Base-by-base conservation (phyloP, 2,113 vertebrate species). In the Casuarius casuarius region DNA sequence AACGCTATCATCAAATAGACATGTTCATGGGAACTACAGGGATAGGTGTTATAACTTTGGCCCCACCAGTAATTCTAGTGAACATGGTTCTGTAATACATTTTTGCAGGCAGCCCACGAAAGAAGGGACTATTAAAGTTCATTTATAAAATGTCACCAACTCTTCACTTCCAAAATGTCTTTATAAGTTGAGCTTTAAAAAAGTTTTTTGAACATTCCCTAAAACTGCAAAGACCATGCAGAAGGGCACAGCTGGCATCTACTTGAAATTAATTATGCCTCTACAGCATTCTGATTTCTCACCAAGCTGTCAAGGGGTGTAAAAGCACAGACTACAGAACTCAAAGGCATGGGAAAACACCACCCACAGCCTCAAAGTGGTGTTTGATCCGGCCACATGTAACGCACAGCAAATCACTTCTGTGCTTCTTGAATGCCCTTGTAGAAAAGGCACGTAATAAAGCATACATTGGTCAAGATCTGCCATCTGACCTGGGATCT, bases 1-100 rank as follows among this genome's bases (percentile, higher is more conserved):
- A 71, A 19, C 52, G 17, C 11, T 38, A 28, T 77, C 49, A 76
- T 56, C 46, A 56, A 40, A 4, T 15, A 18, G 13, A 6, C 14
- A 1, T 31, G 54, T 65, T 16, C 31, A 12, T 5, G 4, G 49
- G 3, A 70, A 92, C 38, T 3, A 10, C 25, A 70, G 7, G 23
- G 20, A 20, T 29, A 89, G 17, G n/a, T 11, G 6, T 42, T 10
- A 5, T 2, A 63, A 63, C 9, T 68, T 40, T 2, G 18, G 33
- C 52, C 18, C 26, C n/a, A 35, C 1, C 1, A 46, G 28, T 7
- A 16, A 67, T 9, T 81, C 5, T 17, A 62, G 12, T 35, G 7
- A 1, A 22, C n/a, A 38, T 21, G 12, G 33, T 15, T 49, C 8
- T 25, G 38, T 31, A 54, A 33, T 1, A 7, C 0, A 0, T 5